Evolutionary conservation across 2,888 invertebrate species (phyloP).

Genomic region (Xylota segnis): DNA sequence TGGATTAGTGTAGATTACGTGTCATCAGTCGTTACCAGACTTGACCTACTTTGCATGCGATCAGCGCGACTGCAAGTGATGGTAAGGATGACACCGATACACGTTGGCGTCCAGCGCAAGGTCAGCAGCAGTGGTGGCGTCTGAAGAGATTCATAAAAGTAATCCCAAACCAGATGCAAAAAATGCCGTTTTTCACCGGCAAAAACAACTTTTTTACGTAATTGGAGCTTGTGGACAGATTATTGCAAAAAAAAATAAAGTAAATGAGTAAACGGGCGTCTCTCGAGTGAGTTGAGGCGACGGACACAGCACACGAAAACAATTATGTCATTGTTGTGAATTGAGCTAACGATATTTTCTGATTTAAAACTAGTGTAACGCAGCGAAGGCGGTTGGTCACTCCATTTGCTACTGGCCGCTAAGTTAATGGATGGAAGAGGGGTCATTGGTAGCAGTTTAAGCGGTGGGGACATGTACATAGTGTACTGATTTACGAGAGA

Average conservation of each 20-base stretch:
- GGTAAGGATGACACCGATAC: slow-evolving; percentile 29
- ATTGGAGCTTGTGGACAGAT: slow-evolving; percentile 14
- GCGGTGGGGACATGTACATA: too few species aligned
- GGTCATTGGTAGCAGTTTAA: neutral
- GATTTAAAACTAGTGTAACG: slow-evolving; percentile 18
- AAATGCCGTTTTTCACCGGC: slow-evolving; percentile 46
- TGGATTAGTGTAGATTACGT: slow-evolving; percentile 54
- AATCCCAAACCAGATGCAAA: slow-evolving; percentile 17
- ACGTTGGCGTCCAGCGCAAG: slow-evolving; percentile 3
- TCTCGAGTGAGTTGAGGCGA: neutral
- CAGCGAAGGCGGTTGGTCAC: slow-evolving; percentile 16
- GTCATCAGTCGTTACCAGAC: slow-evolving; percentile 19
- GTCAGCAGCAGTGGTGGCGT: neutral
- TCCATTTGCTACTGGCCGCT: slow-evolving; percentile 37
- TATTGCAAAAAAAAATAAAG: slow-evolving; percentile 26
- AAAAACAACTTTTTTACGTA: slow-evolving; percentile 9
- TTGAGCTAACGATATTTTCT: slow-evolving; percentile 55
- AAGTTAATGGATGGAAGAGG: slow-evolving; percentile 15
- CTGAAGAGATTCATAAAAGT: neutral
- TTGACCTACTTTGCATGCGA: slow-evolving; percentile 60
- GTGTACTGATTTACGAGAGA: too few species aligned
- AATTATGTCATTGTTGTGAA: slow-evolving; percentile 57
- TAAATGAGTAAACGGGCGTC: neutral
- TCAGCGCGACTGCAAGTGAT: neutral
- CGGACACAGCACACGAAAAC: slow-evolving; percentile 19